Evolutionary conservation across 2,888 invertebrate species (phyloP), one percentile per base, ranked within the genome.

Genomic region (Caenorhabditis panamensis): DNA sequence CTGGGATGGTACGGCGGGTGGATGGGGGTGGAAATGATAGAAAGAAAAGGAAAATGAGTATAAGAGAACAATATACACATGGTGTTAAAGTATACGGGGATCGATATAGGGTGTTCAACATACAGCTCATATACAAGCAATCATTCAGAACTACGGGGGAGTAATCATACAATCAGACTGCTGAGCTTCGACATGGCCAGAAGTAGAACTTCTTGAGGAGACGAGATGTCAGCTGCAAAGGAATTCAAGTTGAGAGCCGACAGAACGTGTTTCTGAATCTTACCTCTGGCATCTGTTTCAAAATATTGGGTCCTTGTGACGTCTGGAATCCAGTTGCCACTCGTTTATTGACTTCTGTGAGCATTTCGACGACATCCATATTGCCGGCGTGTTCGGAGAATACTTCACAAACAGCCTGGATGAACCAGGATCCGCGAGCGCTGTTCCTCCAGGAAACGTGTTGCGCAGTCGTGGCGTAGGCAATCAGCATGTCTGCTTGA

Each of bases 361-460:
- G 78, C 79, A 89, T 72, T 18, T 82, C 80, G 18, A 82, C 62
- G 28, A 89, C 72, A 61, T 89, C 88, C 64, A 80, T 80, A 24
- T 82, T 82, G 18, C 62, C 63, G 9, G 88, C 88, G 49, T 84
- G 77, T 16, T 68, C 37, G 11, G 80, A 75, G 63, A 84, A 85
- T 0, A 84, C 78, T 73, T 90, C 86, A 62, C 90, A 90, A 59
- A 91, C 83, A 3, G 89, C 78, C 79, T 91, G 91, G 26, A 91
- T 86, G 80, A 91, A 91, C 91, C 91, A 91, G 18, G 84, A 82
- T 24, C 91, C 91, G 16, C 77, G 68, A 26, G 76, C 69, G 20
- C 84, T 84, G 75, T 91, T 91, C 56, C 91, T 84, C 90, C 90
- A 91, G 4, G 89, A 89, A 13, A 91, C 91, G 64, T 89, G 89